Evolutionary conservation across 2,113 vertebrate genomes (phyloP).

Genomic region (Sander lucioperca): DNA sequence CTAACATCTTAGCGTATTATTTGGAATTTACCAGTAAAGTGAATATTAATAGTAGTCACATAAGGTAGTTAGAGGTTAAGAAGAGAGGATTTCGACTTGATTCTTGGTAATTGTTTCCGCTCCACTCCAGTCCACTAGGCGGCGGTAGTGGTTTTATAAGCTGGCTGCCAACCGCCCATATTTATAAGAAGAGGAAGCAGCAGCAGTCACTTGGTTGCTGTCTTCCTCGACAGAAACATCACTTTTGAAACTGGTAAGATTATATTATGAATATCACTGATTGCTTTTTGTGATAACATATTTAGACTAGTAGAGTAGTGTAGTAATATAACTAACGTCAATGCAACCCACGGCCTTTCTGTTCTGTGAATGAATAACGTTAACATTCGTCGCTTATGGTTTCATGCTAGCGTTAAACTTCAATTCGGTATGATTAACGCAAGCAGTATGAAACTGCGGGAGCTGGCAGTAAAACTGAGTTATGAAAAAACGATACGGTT

Average conservation of each 20-base stretch:
- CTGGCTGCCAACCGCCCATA: accelerated
- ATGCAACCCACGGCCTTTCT: too few species aligned
- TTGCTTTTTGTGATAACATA: neutral
- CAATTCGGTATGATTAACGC: neutral
- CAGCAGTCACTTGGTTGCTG: accelerated
- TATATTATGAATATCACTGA: accelerated
- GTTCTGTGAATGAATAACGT: neutral
- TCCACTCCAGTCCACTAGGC: slow-evolving; percentile 4
- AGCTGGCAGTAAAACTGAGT: neutral
- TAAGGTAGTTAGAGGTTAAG: neutral
- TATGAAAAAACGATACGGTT: neutral
- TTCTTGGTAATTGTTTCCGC: neutral
- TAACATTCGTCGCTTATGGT: neutral
- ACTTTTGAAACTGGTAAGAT: neutral
- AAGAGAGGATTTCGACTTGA: neutral
- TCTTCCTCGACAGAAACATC: accelerated
- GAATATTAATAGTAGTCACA: neutral
- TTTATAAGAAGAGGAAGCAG: accelerated
- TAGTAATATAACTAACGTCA: neutral
- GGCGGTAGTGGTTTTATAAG: neutral
- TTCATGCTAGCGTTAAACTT: neutral
- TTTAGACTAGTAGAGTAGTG: neutral
- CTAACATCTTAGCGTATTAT: neutral
- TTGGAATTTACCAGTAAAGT: neutral
- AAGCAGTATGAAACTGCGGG: accelerated